phyloP scores from a whole-genome alignment of 2,113 vertebrate genomes.

The Perca fluviatilis region DNA sequence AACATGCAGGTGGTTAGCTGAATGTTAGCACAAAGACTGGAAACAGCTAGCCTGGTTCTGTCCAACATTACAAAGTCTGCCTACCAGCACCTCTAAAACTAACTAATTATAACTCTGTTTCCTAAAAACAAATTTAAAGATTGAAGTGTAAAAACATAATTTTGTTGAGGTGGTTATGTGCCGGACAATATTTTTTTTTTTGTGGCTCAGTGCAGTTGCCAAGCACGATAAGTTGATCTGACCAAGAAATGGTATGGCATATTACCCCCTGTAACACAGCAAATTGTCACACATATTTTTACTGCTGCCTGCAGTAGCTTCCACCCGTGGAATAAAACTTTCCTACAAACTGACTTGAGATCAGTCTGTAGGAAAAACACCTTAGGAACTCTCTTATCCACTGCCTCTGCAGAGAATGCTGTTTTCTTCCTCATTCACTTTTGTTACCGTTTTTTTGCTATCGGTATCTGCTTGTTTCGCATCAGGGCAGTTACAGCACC shows the following conservation, averaged over 20 bases:
- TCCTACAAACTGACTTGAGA: constrained; percentile 14
- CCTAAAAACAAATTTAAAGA: not conserved
- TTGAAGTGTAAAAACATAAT: not conserved
- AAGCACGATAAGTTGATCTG: not conserved
- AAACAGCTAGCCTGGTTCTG: not conserved
- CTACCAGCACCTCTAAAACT: not conserved
- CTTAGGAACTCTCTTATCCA: constrained; percentile 18
- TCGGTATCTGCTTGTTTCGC: constrained; percentile 38
- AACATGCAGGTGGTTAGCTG: not conserved
- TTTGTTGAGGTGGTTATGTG: not conserved
- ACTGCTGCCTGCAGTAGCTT: not conserved
- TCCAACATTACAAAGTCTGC: not conserved
- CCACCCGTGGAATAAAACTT: not conserved
- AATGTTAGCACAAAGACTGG: not conserved
- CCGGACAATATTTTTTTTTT: not conserved
- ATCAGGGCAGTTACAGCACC: constrained; percentile 5
- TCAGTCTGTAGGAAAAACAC: constrained; percentile 10
- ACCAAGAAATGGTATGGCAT: not conserved
- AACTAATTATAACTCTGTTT: too few species aligned
- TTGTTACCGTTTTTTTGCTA: constrained; percentile 44
- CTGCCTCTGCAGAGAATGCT: constrained; percentile 42
- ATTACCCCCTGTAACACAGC: not conserved
- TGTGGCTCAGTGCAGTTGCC: not conserved
- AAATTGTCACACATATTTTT: not conserved
- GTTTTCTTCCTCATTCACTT: constrained; percentile 45